Percentiles rank a stretch among this genome's conserved stretches.
These are phyloP conservation scores for Poecilobothrus nobilitatus DNA, from an alignment of 2,888 invertebrate species.

Conservation along the genomic window DNA sequence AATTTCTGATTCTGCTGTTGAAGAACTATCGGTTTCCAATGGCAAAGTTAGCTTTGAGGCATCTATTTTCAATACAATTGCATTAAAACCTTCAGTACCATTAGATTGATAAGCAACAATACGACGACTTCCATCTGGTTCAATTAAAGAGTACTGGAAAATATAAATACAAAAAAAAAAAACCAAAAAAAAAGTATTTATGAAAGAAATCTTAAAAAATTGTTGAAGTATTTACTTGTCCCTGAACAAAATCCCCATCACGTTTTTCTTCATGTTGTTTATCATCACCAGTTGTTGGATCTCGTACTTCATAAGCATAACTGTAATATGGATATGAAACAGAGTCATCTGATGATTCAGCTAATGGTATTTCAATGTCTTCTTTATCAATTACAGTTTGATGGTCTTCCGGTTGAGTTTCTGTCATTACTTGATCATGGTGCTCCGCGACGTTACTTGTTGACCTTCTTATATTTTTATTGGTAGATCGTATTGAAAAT, in stretches of 20 bases:
- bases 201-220: neutral
- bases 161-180: no score
- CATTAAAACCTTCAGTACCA: conserved; percentile 25
- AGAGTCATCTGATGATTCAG: conserved; percentile 26
- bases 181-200: neutral
- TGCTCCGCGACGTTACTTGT: neutral
- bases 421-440: neutral
- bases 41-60: neutral
- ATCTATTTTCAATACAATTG: conserved; percentile 23
- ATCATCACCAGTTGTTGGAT: conserved; percentile 28
- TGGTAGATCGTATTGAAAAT: neutral
- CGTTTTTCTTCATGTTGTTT: conserved; percentile 30
- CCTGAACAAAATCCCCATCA: conserved; percentile 29
- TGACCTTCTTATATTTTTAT: neutral
- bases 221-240: conserved; percentile 22
- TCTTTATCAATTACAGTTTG: neutral
- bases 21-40: neutral
- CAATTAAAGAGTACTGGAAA: conserved; percentile 25
- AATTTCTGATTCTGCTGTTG: no score
- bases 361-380: neutral
- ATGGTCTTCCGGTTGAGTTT: neutral
- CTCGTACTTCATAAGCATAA: conserved; percentile 29
- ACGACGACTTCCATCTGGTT: conserved; percentile 25
- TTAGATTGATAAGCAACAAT: conserved; percentile 26
- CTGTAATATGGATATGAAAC: conserved; percentile 26